These are phyloP conservation scores for Brachyptera risi DNA, from an alignment of 2,888 invertebrate species.

Conservation along the genomic window DNA sequence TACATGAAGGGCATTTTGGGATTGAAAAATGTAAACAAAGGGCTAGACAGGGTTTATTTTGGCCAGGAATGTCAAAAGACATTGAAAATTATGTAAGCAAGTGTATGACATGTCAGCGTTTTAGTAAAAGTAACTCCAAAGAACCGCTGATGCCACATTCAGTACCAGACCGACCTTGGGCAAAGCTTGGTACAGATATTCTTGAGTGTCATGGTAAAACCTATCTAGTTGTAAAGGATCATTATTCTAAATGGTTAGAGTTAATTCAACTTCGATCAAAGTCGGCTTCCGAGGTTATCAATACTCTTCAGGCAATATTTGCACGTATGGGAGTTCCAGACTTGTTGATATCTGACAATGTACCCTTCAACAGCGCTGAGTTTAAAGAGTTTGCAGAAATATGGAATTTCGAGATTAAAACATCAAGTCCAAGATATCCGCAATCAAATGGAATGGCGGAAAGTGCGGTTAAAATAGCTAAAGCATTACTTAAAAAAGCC, in stretches of 20 bases:
- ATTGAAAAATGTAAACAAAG: slow-evolving; percentile 5
- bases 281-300: background rate
- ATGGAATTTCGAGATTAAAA: background rate
- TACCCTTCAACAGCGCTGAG: background rate
- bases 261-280: background rate
- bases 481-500: background rate
- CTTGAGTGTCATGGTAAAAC: slow-evolving; percentile 8
- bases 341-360: background rate
- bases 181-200: slow-evolving; percentile 1
- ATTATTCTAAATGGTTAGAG: slow-evolving; percentile 12
- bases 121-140: slow-evolving; percentile 24
- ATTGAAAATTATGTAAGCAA: slow-evolving; percentile 34
- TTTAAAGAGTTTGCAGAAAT: slow-evolving; percentile 2
- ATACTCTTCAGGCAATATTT: background rate
- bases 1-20: slow-evolving; percentile 21
- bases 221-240: background rate
- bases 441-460: background rate
- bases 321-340: background rate
- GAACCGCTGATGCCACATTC: slow-evolving; percentile 32
- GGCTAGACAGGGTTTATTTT: background rate
- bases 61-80: slow-evolving; percentile 31
- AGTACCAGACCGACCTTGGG: slow-evolving; percentile 22
- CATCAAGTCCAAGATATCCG: slow-evolving; percentile 8
- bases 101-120: slow-evolving; percentile 16
- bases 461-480: background rate